These are phyloP conservation scores for Oxyruncus cristatus DNA, from an alignment of 2,113 vertebrate species.

Conservation along the genomic window DNA sequence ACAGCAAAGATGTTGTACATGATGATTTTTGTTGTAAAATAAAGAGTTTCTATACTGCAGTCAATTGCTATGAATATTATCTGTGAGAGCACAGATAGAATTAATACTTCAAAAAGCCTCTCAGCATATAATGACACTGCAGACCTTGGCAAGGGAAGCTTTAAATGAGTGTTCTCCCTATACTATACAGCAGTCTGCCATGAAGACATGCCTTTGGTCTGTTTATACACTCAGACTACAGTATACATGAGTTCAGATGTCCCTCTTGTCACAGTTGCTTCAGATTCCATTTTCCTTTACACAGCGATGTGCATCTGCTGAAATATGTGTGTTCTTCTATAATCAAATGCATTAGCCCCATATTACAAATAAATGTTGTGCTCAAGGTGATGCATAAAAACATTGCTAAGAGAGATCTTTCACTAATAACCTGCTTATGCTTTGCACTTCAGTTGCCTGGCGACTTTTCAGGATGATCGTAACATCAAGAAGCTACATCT, in stretches of 20 bases:
- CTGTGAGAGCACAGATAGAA: neutral
- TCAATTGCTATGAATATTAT: neutral
- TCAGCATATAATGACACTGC: neutral
- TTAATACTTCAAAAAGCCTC: neutral
- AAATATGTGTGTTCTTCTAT: neutral
- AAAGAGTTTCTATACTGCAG: neutral
- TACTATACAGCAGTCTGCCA: neutral
- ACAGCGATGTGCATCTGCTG: neutral
- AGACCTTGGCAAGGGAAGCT: neutral
- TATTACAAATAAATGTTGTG: neutral
- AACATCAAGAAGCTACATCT: neutral
- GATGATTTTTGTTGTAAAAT: neutral
- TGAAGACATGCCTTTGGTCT: neutral
- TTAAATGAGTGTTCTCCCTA: neutral
- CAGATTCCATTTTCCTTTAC: neutral
- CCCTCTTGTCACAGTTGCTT: neutral
- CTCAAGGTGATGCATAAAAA: neutral
- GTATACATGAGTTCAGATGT: neutral
- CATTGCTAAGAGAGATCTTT: neutral
- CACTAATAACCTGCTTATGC: neutral
- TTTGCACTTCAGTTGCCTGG: neutral
- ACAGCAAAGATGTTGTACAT: neutral
- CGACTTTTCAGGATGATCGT: neutral
- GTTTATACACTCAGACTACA: neutral
- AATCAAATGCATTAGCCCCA: neutral